These are phyloP conservation scores for Stictonetta naevosa DNA, from an alignment of 2,113 vertebrate genomes.

Conservation along the genomic window DNA sequence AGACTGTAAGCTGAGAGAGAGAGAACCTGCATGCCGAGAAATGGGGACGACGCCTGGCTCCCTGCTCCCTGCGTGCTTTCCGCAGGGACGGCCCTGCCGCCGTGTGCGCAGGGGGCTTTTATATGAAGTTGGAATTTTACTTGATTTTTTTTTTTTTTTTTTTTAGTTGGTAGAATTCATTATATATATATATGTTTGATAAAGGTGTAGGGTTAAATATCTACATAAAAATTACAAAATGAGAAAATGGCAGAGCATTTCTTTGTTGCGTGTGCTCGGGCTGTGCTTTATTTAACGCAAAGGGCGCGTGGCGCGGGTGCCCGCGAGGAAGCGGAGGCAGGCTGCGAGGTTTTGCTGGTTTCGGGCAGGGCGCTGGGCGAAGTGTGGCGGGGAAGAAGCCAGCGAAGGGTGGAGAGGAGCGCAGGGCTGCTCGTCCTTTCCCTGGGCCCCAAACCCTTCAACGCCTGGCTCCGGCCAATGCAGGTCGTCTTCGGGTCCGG, in stretches of 20 bases:
- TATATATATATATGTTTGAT: conserved; percentile 5
- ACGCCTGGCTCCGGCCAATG: neutral
- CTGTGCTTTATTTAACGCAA: neutral
- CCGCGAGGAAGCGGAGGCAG: neutral
- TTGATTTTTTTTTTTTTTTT: conserved; percentile 11
- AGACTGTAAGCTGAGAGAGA: neutral
- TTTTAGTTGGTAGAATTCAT: conserved; percentile 23
- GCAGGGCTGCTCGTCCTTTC: neutral
- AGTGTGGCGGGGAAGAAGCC: no score
- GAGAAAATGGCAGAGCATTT: neutral
- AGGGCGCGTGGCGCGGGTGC: neutral
- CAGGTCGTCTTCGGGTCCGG: no score
- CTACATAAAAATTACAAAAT: conserved; percentile 24
- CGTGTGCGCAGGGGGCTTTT: neutral
- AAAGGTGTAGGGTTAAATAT: conserved; percentile 37
- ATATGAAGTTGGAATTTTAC: conserved; percentile 43
- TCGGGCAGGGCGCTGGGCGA: neutral
- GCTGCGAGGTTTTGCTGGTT: neutral
- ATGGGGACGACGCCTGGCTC: neutral
- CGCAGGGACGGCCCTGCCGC: neutral
- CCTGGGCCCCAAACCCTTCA: neutral
- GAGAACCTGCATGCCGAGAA: neutral
- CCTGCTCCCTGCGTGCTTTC: neutral
- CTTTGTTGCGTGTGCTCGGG: neutral
- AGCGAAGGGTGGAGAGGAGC: no score